These are phyloP conservation scores for Wasmannia auropunctata DNA, from an alignment of 1,140 invertebrate species.

Conservation along the genomic window DNA sequence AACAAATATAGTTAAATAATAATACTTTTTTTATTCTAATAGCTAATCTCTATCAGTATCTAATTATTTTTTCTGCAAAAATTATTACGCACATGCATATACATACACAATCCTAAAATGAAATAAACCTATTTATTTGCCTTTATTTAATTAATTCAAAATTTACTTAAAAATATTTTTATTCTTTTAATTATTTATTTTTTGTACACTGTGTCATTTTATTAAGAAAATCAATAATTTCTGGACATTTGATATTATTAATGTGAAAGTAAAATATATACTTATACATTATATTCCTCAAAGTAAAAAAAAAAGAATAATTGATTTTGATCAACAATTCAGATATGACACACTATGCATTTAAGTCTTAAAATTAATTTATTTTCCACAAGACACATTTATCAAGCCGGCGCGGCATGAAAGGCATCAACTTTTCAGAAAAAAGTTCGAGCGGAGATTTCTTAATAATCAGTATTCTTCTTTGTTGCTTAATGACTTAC, in stretches of 20 bases:
- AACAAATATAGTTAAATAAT: no score
- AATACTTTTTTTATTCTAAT: not conserved
- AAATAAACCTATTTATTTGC: not conserved
- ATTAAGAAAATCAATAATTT: not conserved
- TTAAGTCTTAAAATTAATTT: not conserved
- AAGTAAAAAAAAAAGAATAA: not conserved
- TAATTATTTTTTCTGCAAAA: not conserved
- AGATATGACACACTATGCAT: not conserved
- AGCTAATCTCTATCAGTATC: not conserved
- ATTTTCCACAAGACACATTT: not conserved
- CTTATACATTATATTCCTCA: not conserved
- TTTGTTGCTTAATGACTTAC: constrained; percentile 24
- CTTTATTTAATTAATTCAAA: not conserved
- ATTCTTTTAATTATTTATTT: not conserved
- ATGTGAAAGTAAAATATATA: not conserved
- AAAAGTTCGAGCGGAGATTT: constrained; percentile 18
- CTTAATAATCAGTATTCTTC: constrained; percentile 24
- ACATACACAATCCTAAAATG: not conserved
- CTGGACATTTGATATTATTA: not conserved
- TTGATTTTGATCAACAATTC: not conserved
- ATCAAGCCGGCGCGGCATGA: not conserved
- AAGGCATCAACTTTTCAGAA: not conserved
- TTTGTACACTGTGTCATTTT: not conserved
- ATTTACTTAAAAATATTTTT: not conserved
- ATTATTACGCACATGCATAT: not conserved